A percentile compares a stretch with the other conserved stretches of the same genome.
Evolutionary conservation across 2,113 vertebrate species (phyloP).

Genomic region (Plestiodon gilberti): DNA sequence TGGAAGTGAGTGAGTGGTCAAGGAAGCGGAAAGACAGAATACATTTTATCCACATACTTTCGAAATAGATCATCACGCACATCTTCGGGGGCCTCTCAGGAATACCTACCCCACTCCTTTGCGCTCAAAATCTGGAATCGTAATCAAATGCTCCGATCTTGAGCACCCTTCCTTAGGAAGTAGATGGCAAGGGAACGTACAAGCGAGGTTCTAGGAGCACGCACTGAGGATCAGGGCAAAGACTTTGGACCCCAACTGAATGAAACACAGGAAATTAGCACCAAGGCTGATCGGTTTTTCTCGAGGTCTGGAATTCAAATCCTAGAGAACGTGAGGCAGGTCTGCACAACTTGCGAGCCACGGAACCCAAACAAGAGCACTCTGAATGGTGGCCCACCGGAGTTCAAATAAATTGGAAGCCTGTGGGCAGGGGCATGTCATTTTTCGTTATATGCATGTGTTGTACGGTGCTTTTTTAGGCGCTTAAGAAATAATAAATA

Average conservation of each 20-base stretch:
- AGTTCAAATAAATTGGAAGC: neutral
- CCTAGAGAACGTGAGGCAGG: neutral
- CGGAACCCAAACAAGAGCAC: too few relatives aligned
- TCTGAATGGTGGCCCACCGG: neutral
- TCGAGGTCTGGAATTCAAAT: neutral
- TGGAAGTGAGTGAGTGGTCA: constrained; percentile 72
- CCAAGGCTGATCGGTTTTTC: neutral
- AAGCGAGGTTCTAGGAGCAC: rapidly evolving
- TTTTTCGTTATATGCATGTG: too few relatives aligned
- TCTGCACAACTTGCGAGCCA: neutral
- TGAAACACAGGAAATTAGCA: constrained; percentile 30
- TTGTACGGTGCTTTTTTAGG: too few relatives aligned
- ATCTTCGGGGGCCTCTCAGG: constrained; percentile 63
- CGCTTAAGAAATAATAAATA: too few relatives aligned
- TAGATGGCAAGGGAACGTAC: neutral
- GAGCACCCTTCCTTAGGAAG: neutral
- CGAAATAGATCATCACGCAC: constrained; percentile 60
- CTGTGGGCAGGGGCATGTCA: too few relatives aligned
- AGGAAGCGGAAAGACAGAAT: constrained; percentile 66
- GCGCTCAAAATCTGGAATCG: constrained; percentile 54
- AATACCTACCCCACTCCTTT: constrained; percentile 4
- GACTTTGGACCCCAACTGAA: constrained; percentile 32
- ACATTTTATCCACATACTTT: constrained; percentile 70
- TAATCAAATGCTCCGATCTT: neutral
- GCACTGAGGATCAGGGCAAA: neutral